phyloP scores from a whole-genome alignment of 2,888 invertebrate genomes.

The Drosophila putrida region DNA sequence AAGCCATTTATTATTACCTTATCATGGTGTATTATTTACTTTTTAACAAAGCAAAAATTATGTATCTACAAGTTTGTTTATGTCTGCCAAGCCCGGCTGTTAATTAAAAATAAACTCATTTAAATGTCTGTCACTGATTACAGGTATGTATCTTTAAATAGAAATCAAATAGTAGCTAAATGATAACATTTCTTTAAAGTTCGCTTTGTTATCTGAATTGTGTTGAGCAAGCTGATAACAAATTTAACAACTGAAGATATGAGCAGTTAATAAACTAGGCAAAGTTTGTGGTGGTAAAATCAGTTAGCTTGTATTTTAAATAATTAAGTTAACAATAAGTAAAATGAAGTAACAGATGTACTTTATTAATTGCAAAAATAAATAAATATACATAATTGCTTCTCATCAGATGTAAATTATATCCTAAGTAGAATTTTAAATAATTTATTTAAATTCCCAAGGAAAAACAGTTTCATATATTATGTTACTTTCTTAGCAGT shows the following conservation, averaged over 20 bases:
- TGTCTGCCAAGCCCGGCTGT: constrained; percentile 6
- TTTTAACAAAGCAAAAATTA: constrained; percentile 16
- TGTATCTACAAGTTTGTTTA: constrained; percentile 14
- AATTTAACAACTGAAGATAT: constrained; percentile 19
- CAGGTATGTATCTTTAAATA: constrained; percentile 36
- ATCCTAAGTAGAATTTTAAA: neutral
- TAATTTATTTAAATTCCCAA: neutral
- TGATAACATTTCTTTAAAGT: constrained; percentile 12
- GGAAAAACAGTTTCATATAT: neutral
- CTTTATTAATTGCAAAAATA: neutral
- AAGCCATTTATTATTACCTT: constrained; percentile 28
- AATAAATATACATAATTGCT: neutral
- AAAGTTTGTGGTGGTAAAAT: neutral
- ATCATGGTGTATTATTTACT: constrained; percentile 29
- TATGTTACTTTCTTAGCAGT: neutral
- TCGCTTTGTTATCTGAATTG: constrained; percentile 15
- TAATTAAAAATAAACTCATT: constrained; percentile 50
- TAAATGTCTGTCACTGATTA: constrained; percentile 44
- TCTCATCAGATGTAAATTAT: neutral
- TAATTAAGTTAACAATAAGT: neutral
- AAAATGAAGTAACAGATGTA: neutral
- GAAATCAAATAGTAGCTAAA: constrained; percentile 16
- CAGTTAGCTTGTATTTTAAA: neutral
- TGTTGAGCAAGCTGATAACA: constrained; percentile 24
- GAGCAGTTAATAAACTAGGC: neutral